These are phyloP conservation scores for Potorous gilbertii DNA, from an alignment of 2,797 vertebrate genomes.

Conservation along the genomic window DNA sequence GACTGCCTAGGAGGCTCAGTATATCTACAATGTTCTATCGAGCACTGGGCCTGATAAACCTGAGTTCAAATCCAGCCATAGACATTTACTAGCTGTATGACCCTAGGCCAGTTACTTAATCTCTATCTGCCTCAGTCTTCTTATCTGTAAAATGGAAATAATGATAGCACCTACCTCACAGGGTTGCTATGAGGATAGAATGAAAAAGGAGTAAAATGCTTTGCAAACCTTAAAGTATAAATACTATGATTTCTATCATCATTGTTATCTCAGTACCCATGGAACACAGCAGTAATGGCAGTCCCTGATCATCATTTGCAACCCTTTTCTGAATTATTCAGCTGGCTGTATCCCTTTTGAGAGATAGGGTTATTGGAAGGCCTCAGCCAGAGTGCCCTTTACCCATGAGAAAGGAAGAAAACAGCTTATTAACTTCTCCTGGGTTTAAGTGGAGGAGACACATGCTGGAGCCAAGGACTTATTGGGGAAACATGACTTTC, in stretches of 20 bases:
- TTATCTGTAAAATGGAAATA: not conserved
- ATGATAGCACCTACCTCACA: not conserved
- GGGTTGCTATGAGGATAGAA: not conserved
- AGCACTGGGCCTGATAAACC: not conserved
- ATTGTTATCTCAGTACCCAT: not conserved
- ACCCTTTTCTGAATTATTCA: slow-evolving; percentile 53
- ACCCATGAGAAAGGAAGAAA: slow-evolving; percentile 60
- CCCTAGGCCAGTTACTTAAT: not conserved
- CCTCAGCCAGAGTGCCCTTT: slow-evolving; percentile 54
- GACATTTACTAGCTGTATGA: not conserved
- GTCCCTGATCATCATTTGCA: slow-evolving; percentile 37
- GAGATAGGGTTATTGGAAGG: slow-evolving; percentile 65
- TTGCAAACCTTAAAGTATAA: not conserved
- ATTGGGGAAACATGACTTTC: not conserved
- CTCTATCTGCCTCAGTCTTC: not conserved
- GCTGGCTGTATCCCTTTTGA: slow-evolving; percentile 61
- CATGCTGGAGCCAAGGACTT: slow-evolving; percentile 39
- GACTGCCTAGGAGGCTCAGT: not conserved
- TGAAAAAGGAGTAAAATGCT: not conserved
- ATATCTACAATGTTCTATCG: no score
- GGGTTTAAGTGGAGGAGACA: slow-evolving; percentile 45
- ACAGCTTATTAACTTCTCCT: slow-evolving; percentile 68
- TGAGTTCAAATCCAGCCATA: not conserved
- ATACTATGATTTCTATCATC: not conserved
- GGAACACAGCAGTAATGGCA: slow-evolving; percentile 54